Evolutionary conservation across 1,140 invertebrate species (phyloP), one percentile per base, ranked within the genome.

Genomic region (Zophobas morio): DNA sequence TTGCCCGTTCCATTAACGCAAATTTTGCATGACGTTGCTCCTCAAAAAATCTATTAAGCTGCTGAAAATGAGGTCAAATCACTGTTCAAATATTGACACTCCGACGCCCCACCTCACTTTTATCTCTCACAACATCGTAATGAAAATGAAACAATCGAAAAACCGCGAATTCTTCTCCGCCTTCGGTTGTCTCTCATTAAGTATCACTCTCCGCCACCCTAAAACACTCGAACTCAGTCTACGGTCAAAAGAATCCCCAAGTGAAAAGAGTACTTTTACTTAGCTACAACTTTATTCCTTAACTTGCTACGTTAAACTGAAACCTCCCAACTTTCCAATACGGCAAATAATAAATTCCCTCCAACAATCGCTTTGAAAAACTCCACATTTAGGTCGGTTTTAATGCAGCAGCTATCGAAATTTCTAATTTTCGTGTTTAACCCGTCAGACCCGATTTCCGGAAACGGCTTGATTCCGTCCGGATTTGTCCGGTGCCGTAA

Each of bases 141-240:
- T 54, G 53, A 33, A 54, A 54, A 54, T 54, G 53, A 54, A 54
- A 54, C 53, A 54, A 54, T 1, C 35, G 53, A 54, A 54, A 54
- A 54, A 54, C 53, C 32, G 1, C 32, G 35, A 5, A n/a, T 34
- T 34, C 53, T 54, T 34, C 33, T 2, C 53, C 53, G 53, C 53
- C 53, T 54, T 5, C 51, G 51, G 4, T 33, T 32, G 4, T 20
- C 20, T 20, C 20, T 20, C 20, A 20, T 20, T 20, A 20, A 20
- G 20, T 20, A 20, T 20, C 20, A 20, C 20, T 20, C 20, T 20
- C 20, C 20, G 20, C 20, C 20, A 20, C 20, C 20, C 20, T 20
- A 20, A 20, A 20, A 20, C 20, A 20, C 20, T 20, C 20, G 20
- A 20, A 20, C 20, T 20, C 20, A 20, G 20, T 20, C 20, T 20